Base-by-base conservation (phyloP, 2,113 vertebrate species). In the Lanius ludovicianus region DNA sequence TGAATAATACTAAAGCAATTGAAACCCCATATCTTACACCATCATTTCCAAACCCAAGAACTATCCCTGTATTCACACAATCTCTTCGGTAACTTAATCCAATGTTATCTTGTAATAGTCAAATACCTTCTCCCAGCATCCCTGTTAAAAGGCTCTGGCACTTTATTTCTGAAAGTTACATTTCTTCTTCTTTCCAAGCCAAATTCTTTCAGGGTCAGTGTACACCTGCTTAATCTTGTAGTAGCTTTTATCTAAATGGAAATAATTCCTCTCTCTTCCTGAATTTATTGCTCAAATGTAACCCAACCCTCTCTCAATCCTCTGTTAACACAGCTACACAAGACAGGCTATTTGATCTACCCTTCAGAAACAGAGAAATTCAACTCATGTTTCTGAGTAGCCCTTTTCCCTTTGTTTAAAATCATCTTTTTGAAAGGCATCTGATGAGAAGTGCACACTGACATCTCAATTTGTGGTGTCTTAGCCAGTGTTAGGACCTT, bases 21-120 rank as follows among this genome's bases (percentile, higher is more conserved):
- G 55, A 86, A 86, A 74, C 19, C 6, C 31, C 0, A 0, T 31
- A 23, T 57, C 50, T 86, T 37, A 57, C 39, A 67, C 17, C 15
- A n/a, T 42, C 13, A 24, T 74, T 84, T 94, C 37, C 73, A 70
- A 89, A 73, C 19, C 42, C 0, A 1, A 81, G 55, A 70, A 67
- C 46, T 14, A 47, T 27, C 35, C 31, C 33, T 5, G 10, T 25
- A 17, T 70, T 96, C 73, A 50, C n/a, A 35, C 31, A 49, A 33
- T 70, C 50, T 78, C 73, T 41, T 84, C 42, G 9, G 33, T 70
- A 84, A 65, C 3, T 23, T 42, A 49, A 84, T 52, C 33, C 0
- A 0, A 13, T 0, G 0, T 50, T 42, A 46, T 55, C 55, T 62
- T 57, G 9, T 77, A 41, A n/a, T 22, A 65, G 49, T 11, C 55